Evolutionary conservation across 2,888 invertebrate genomes (phyloP).

Genomic region (Dolomedes plantarius): DNA sequence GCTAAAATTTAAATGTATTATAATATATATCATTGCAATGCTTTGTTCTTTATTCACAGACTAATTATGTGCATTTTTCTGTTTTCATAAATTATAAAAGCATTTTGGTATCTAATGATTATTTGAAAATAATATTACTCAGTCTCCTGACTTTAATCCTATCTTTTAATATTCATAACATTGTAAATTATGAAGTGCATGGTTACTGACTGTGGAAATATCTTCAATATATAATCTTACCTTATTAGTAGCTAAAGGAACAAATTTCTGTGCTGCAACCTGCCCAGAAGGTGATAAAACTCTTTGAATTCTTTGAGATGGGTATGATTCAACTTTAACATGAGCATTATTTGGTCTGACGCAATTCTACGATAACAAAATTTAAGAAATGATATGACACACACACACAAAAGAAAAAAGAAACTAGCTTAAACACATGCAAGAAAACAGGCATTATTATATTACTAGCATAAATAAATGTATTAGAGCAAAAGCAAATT

Average conservation of each 20-base stretch:
- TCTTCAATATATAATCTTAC: conserved; percentile 38
- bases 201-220: background rate
- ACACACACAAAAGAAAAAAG: conserved; percentile 23
- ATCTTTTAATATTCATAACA: too few relatives aligned
- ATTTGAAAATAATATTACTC: too few relatives aligned
- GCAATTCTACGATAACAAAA: conserved; percentile 37
- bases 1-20: too few relatives aligned
- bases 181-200: background rate
- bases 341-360: conserved; percentile 39
- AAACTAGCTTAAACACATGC: conserved; percentile 3
- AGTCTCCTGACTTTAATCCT: too few relatives aligned
- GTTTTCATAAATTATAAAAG: too few relatives aligned
- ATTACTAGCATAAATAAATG: too few relatives aligned
- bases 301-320: conserved; percentile 35
- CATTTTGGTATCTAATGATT: too few relatives aligned
- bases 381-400: conserved; percentile 37
- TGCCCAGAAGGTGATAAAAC: conserved; percentile 24
- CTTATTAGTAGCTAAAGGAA: conserved; percentile 34
- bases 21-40: too few relatives aligned
- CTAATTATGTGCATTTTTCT: too few relatives aligned
- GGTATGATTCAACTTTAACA: conserved; percentile 44
- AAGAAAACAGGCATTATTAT: too few relatives aligned
- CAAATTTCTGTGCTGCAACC: conserved; percentile 23
- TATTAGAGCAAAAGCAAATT: too few relatives aligned
- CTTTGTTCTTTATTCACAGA: too few relatives aligned